Evolutionary conservation across 2,113 vertebrate species (phyloP).

Genomic region (Falcunculus frontatus): DNA sequence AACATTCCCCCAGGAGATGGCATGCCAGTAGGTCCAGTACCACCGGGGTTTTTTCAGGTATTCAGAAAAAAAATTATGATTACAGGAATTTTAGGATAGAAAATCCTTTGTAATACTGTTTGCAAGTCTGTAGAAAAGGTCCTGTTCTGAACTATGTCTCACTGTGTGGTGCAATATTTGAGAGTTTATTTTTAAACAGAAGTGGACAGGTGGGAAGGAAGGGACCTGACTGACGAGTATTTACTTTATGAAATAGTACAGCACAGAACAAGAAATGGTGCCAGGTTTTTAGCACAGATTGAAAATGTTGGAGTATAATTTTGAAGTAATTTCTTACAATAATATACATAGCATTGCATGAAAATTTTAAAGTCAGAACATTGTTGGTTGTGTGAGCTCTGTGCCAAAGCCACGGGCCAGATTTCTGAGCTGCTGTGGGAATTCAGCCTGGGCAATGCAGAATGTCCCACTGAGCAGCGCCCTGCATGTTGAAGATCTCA

Average conservation of each 20-base stretch:
- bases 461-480: neutral
- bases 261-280: neutral
- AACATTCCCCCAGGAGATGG: slow-evolving; percentile 96
- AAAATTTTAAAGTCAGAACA: neutral
- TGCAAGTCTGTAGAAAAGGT: slow-evolving; percentile 42
- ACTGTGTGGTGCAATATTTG: slow-evolving; percentile 5
- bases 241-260: neutral
- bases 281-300: neutral
- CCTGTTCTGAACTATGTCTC: slow-evolving; percentile 40
- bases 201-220: neutral
- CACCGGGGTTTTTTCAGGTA: slow-evolving; percentile 98
- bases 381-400: neutral
- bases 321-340: neutral
- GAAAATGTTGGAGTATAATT: neutral
- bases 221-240: neutral
- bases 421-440: neutral
- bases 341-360: neutral
- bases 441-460: neutral
- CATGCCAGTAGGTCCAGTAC: slow-evolving; percentile 96
- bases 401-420: neutral
- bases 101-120: slow-evolving; percentile 40
- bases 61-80: slow-evolving; percentile 70
- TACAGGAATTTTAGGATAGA: slow-evolving; percentile 66
- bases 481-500: neutral
- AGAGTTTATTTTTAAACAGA: neutral